These are phyloP conservation scores for Automeris io DNA, from an alignment of 2,888 invertebrate species.

Conservation along the genomic window DNA sequence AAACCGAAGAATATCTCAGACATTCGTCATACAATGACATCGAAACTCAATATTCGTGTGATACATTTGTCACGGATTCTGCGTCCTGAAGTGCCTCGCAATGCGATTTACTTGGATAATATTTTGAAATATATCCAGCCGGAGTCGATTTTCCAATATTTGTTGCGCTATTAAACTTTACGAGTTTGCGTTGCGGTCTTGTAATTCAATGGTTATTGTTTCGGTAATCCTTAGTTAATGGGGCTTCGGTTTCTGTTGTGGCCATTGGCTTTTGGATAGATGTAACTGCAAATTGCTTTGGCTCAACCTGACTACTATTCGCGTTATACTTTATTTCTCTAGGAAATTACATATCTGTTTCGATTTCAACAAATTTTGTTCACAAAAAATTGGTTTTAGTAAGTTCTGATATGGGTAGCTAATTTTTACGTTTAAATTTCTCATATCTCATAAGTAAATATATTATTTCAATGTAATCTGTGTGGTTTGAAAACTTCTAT, in stretches of 20 bases:
- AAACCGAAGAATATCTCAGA: conserved; percentile 42
- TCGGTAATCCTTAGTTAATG: conserved; percentile 29
- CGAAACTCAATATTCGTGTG: conserved; percentile 64
- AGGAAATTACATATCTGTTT: conserved; percentile 7
- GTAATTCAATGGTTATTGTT: conserved; percentile 41
- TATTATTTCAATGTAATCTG: no score
- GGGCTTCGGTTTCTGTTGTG: conserved; percentile 19
- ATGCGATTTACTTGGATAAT: conserved; percentile 42
- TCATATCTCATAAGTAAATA: no score
- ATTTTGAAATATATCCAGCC: conserved; percentile 44
- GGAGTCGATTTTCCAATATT: conserved; percentile 45
- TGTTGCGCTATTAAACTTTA: conserved; percentile 48
- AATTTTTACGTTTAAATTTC: no score
- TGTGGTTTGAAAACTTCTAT: no score
- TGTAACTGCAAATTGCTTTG: conserved; percentile 7
- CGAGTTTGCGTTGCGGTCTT: conserved; percentile 30
- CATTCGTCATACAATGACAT: conserved; percentile 56
- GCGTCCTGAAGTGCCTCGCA: conserved; percentile 38
- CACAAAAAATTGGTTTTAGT: no score
- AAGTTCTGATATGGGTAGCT: no score
- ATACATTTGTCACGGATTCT: conserved; percentile 61
- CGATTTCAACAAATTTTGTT: no score
- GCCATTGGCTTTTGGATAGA: conserved; percentile 12
- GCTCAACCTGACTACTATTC: conserved; percentile 8
- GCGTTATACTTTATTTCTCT: conserved; percentile 12